A percentile compares a stretch with the other conserved stretches of the same genome.
Evolutionary conservation across 2,797 vertebrate genomes (phyloP).

Genomic region (Tokudaia tokunoshimensis): DNA sequence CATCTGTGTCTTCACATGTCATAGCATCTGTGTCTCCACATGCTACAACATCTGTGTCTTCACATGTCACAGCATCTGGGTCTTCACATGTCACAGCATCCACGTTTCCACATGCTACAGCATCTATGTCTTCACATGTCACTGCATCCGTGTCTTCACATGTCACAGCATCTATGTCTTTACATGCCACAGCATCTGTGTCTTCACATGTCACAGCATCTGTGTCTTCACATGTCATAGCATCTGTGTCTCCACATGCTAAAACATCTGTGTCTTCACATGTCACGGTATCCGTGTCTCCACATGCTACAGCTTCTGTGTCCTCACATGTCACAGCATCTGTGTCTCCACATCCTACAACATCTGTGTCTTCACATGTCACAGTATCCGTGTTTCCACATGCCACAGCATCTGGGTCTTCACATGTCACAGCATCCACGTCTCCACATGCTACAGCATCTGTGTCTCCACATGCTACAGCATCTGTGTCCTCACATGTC

Average conservation of each 20-base stretch:
- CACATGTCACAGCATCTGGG: too few relatives aligned
- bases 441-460: background rate
- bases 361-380: too few relatives aligned
- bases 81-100: background rate
- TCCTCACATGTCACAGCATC: background rate
- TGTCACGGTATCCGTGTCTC: background rate
- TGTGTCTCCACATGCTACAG: background rate
- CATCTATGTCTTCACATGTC: too few relatives aligned
- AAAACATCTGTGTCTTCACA: too few relatives aligned
- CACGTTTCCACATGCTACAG: too few relatives aligned
- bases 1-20: background rate
- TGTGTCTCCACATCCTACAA: too few relatives aligned
- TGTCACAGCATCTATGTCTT: background rate
- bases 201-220: too few relatives aligned
- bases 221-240: background rate
- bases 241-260: too few relatives aligned
- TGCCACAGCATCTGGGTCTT: too few relatives aligned
- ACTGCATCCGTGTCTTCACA: too few relatives aligned
- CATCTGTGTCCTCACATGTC: background rate
- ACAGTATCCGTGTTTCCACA: background rate
- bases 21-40: background rate
- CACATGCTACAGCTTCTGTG: too few relatives aligned
- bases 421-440: background rate
- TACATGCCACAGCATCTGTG: background rate
- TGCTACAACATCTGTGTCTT: background rate